These are phyloP conservation scores for Mus spicilegus DNA, from an alignment of 2,113 vertebrate genomes.

Conservation along the genomic window DNA sequence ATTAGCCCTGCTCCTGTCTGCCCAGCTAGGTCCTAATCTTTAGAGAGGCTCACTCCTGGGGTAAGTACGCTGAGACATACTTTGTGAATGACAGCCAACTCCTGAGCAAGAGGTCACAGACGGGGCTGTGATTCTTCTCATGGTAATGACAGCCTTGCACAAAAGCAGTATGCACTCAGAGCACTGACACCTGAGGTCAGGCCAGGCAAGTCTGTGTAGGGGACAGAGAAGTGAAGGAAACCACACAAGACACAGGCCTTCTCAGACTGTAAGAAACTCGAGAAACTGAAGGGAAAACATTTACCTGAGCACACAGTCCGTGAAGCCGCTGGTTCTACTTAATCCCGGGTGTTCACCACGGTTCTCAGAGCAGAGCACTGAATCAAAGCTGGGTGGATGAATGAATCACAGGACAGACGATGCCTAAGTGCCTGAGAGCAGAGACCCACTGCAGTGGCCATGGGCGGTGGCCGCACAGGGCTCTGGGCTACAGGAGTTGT, in stretches of 20 bases:
- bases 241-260: neutral
- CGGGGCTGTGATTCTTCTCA: neutral
- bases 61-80: fast-evolving
- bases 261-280: neutral
- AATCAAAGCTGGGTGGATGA: neutral
- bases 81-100: slow-evolving; percentile 27
- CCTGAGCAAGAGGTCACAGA: neutral
- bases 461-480: neutral
- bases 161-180: neutral
- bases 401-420: neutral
- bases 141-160: slow-evolving; percentile 31
- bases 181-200: neutral
- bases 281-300: neutral
- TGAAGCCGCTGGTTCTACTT: neutral
- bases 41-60: neutral
- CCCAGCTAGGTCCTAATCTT: neutral
- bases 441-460: neutral
- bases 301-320: neutral
- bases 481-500: neutral
- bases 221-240: neutral
- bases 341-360: neutral
- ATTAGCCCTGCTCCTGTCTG: neutral
- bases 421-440: neutral
- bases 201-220: neutral
- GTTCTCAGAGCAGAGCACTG: neutral